phyloP scores from a whole-genome alignment of 2,797 vertebrate genomes.

The Sciaenops ocellatus region DNA sequence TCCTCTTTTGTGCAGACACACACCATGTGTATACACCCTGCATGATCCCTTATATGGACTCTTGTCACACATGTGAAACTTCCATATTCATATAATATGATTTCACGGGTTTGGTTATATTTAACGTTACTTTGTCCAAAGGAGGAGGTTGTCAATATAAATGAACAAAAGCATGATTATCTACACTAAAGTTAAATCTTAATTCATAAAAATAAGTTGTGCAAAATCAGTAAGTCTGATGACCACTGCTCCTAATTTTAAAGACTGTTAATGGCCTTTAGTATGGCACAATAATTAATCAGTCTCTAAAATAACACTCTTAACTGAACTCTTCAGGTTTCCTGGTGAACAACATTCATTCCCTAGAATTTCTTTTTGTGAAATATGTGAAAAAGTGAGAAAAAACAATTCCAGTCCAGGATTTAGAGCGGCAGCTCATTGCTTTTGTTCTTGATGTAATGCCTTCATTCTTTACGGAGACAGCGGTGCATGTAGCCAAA shows the following conservation, averaged over 20 bases:
- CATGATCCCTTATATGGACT: constrained; percentile 33
- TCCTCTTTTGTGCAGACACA: constrained; percentile 11
- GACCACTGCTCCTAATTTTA: background rate
- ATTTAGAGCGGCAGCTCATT: constrained; percentile 61
- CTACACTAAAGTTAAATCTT: background rate
- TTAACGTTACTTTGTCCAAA: constrained; percentile 6
- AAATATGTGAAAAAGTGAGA: constrained; percentile 36
- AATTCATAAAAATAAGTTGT: background rate
- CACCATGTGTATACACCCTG: background rate
- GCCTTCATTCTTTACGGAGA: constrained; percentile 61
- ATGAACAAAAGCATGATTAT: background rate
- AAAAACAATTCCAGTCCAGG: constrained; percentile 36
- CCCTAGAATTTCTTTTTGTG: constrained; percentile 15
- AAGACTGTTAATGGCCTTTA: background rate
- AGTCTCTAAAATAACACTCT: background rate
- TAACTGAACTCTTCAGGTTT: constrained; percentile 12
- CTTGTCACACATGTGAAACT: constrained; percentile 14
- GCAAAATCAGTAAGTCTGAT: background rate
- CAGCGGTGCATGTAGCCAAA: constrained; percentile 49
- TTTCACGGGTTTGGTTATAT: background rate
- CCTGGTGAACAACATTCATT: constrained; percentile 24
- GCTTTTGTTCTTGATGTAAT: constrained; percentile 66
- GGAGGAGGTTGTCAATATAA: background rate
- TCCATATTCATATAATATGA: background rate
- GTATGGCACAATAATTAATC: background rate